Base-by-base conservation (phyloP, 2,888 invertebrate species). In the Latheticus oryzae region DNA sequence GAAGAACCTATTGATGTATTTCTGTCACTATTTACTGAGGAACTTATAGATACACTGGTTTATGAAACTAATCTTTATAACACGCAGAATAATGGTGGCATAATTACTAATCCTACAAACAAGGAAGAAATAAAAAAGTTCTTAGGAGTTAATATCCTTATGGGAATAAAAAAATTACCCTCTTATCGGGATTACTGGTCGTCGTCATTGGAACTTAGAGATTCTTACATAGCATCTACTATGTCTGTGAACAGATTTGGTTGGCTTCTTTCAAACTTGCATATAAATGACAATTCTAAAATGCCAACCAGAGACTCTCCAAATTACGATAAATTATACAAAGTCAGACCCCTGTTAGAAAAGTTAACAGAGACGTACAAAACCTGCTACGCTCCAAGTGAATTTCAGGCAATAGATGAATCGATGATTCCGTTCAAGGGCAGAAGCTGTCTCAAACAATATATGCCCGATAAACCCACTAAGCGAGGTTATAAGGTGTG, bases 401-500 rank as follows among this genome's bases (percentile, higher is more conserved):
- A 60, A 59, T 23, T 48, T 17, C 7, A 58, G 15, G 48, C 63
- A 21, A 30, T 66, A 21, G 66, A 66, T 52, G 66, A 68, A 57
- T 61, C 61, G 2, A 67, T 67, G 64, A 58, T 67, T 4, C 52
- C 53, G 26, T 67, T 67, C 43, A 67, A 65, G 50, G 64, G 63
- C 2, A 8, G 61, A 8, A 32, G 30, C 15, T 11, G 32, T 3
- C 37, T 72, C 24, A 71, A 69, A 60, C 70, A 73, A 57, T 73
- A 69, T 62, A 64, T 73, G 43, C 71, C 70, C 21, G 67, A 65
- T 45, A 72, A 73, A 62, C 69, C 69, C 11, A 68, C 68, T 58
- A 73, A 72, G 64, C 58, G 72, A 13, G 72, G 72, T 3, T 72
- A 69, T 58, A 71, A 72, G 60, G 60, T 67, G 11, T 66, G 64